These are phyloP conservation scores for Sebastes fasciatus DNA, from an alignment of 2,113 vertebrate genomes.

Conservation along the genomic window DNA sequence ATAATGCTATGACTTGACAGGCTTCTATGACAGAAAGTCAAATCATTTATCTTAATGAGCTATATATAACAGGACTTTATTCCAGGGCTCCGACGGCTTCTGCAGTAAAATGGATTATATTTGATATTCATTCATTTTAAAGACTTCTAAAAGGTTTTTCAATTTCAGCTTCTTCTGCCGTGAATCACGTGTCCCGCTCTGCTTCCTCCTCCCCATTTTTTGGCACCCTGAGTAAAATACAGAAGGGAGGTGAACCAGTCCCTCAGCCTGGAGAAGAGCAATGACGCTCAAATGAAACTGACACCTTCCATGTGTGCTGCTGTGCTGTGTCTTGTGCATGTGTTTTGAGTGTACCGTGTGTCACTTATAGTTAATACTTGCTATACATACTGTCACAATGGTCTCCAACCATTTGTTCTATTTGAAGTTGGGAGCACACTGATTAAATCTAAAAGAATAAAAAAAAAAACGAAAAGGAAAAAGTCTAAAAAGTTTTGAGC, in stretches of 20 bases:
- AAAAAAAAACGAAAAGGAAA: constrained; percentile 41
- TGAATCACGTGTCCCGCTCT: constrained; percentile 77
- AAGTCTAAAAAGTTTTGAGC: constrained; percentile 68
- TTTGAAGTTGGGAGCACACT: constrained; percentile 72
- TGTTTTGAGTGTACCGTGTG: constrained; percentile 59
- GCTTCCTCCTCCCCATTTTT: constrained; percentile 83
- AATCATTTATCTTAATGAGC: constrained; percentile 69
- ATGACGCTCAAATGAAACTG: constrained; percentile 68
- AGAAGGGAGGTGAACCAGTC: constrained; percentile 81
- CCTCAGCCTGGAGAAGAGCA: constrained; percentile 70
- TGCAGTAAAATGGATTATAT: constrained; percentile 56
- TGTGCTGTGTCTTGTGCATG: constrained; percentile 66
- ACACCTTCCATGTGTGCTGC: constrained; percentile 75
- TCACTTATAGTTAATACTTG: constrained; percentile 52
- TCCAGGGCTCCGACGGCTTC: constrained; percentile 49
- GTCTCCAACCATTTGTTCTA: constrained; percentile 59
- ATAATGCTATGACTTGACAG: constrained; percentile 64
- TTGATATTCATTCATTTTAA: constrained; percentile 46
- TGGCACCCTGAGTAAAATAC: constrained; percentile 89
- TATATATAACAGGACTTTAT: constrained; percentile 57
- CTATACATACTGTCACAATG: constrained; percentile 59
- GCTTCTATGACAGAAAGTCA: constrained; percentile 57
- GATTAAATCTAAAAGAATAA: constrained; percentile 67
- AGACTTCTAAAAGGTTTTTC: constrained; percentile 41
- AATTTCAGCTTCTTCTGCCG: constrained; percentile 64